Conservation (phyloP, 2,113 vertebrate genomes). For the Meriones unguiculatus region DNA sequence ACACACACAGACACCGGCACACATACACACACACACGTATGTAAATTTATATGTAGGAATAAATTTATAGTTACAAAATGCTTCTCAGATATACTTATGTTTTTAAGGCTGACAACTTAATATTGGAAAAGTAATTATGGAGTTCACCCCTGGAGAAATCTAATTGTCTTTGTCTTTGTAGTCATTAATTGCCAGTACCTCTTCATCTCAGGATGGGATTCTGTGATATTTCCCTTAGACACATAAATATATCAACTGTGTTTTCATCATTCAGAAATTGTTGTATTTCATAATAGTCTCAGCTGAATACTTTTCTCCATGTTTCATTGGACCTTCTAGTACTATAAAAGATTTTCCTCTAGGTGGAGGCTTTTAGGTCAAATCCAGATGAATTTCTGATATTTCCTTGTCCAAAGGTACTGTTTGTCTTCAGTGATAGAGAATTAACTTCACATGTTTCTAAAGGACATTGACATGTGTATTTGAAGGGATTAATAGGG, state of each 20-base stretch:
- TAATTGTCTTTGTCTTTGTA: not conserved
- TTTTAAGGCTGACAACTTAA: not conserved
- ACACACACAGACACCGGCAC: fast-evolving
- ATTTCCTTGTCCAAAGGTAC: not conserved
- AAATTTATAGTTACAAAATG: not conserved
- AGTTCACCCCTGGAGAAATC: not conserved
- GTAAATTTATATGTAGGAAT: not conserved
- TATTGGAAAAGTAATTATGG: not conserved
- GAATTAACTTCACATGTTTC: not conserved
- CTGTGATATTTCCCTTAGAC: not conserved
- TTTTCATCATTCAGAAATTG: not conserved
- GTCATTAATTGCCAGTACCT: not conserved
- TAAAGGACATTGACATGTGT: not conserved
- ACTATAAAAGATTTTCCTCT: not conserved
- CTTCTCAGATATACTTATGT: not conserved
- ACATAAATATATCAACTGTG: not conserved
- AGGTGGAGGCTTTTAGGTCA: not conserved
- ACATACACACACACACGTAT: not conserved
- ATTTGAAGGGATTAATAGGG: not conserved
- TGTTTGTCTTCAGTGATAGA: not conserved
- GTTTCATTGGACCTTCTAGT: not conserved
- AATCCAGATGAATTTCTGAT: not conserved
- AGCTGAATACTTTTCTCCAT: not conserved
- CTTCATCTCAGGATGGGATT: not conserved
- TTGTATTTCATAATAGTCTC: not conserved